Base-by-base conservation (phyloP, 1,140 invertebrate genomes). In the Drosophila oshimai region DNA sequence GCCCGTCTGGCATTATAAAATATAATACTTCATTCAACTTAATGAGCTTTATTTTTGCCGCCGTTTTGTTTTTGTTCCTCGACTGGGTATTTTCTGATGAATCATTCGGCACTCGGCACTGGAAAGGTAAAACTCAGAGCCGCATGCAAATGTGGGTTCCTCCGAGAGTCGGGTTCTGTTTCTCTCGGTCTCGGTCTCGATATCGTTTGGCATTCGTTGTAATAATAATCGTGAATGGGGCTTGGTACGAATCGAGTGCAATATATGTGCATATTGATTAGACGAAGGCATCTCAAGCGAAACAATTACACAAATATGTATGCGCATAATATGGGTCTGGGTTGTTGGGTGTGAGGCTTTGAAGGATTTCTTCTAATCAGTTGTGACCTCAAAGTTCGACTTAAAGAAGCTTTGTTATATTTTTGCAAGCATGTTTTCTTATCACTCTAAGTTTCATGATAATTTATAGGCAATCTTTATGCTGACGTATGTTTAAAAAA, bases 241-340 rank as follows among this genome's bases (percentile, higher is more conserved):
- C 36, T 36, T 15, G 26, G 68, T 41, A 51, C 28, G 39, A 20
- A 62, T 62, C 36, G 53, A 73, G 79, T 79, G 54, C 79, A 84
- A 79, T 86, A 12, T 75, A 86, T 86, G 71, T 84, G 61, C 80
- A 84, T 84, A 86, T 72, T 80, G 75, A 84, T 86, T 62, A 54
- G 55, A 64, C 26, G 33, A 34, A 39, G 62, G 53, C 36, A 64
- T 53, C 39, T 73, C 46, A 29, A 54, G 36, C 46, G 13, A 37
- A 41, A 29, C 24, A 29, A 47, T 39, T 57, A 44, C 44, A 44
- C 44, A 44, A 45, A 55, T 29, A 39, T 46, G 20, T 33, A 24
- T 42, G 42, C 7, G 18, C 13, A 26, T 29, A 39, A 31, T 45
- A 9, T 29, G 39, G 22, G 24, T 26, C 57, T 65, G 13, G 12